phyloP scores from a whole-genome alignment of 1,140 invertebrate species.

The Lanistes nyassanus region DNA sequence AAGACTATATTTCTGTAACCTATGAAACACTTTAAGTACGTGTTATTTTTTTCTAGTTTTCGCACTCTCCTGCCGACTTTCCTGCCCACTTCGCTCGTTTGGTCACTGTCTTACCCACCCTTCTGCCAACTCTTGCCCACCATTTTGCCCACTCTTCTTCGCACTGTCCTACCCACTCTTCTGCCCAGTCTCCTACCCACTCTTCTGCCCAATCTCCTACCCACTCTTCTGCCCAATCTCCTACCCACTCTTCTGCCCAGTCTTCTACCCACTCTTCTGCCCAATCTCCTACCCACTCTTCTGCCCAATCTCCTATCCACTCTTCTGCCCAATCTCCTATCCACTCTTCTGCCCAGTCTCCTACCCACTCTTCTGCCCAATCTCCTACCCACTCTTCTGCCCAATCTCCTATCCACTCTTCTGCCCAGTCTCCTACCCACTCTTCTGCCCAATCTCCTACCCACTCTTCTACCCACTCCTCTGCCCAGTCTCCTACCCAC shows the following conservation, averaged over 20 bases:
- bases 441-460: not conserved
- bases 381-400: too few species aligned
- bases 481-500: not conserved
- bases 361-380: too few species aligned
- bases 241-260: constrained; percentile 8
- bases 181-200: not conserved
- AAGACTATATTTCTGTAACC: too few species aligned
- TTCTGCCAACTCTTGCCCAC: constrained; percentile 3
- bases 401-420: not conserved
- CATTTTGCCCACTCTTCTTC: constrained; percentile 18
- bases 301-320: not conserved
- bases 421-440: too few species aligned
- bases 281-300: constrained; percentile 6
- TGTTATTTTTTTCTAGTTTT: not conserved
- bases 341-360: too few species aligned
- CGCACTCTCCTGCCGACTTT: not conserved
- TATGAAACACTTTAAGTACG: too few species aligned
- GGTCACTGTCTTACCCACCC: not conserved
- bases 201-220: not conserved
- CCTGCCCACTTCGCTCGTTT: not conserved
- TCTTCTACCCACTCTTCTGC: constrained; percentile 12
- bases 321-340: too few species aligned
- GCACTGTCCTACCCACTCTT: constrained; percentile 7
- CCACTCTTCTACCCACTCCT: not conserved
- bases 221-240: not conserved